Evolutionary conservation across 2,797 vertebrate species (phyloP).

Genomic region (Numenius phaeopus): DNA sequence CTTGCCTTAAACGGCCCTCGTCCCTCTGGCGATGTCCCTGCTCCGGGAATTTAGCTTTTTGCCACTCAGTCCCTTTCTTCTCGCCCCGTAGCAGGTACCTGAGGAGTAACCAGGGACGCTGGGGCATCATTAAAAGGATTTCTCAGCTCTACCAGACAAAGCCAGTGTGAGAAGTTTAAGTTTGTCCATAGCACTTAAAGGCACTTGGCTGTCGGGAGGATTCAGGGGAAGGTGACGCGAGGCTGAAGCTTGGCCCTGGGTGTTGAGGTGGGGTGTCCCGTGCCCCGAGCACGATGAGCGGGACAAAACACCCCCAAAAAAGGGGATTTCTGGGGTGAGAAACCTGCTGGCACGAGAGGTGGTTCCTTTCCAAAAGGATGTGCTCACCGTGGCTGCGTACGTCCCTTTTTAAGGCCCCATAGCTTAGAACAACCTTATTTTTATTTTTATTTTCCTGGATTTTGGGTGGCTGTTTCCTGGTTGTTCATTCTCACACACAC

Average conservation of each 20-base stretch:
- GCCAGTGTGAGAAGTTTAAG: accelerated
- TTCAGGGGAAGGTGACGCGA: neutral
- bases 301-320: neutral
- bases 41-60: neutral
- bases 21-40: neutral
- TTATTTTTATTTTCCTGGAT: neutral
- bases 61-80: neutral
- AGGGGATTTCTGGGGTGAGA: neutral
- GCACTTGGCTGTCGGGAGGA: neutral
- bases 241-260: neutral
- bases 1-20: neutral
- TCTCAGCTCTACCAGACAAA: neutral
- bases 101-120: accelerated
- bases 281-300: accelerated
- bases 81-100: neutral
- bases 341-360: neutral
- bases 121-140: neutral
- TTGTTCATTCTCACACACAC: neutral
- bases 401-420: neutral
- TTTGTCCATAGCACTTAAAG: constrained; percentile 1
- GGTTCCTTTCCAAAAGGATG: neutral
- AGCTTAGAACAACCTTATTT: neutral
- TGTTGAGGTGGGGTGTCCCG: neutral
- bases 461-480: neutral
- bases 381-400: accelerated